phyloP scores from a whole-genome alignment of 2,888 invertebrate species.

The Helobdella robusta region DNA sequence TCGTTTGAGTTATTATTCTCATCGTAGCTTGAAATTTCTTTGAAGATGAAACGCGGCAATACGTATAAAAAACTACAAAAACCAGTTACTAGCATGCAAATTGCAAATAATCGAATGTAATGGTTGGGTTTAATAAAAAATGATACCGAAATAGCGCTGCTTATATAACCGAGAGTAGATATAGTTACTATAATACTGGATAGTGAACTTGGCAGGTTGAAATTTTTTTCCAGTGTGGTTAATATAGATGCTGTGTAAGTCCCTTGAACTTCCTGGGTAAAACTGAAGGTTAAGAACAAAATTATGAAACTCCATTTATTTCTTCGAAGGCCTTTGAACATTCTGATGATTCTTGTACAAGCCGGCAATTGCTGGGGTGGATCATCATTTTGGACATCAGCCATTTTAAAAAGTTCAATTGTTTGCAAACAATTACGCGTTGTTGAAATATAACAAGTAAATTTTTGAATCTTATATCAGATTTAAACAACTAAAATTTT shows the following conservation, averaged over 20 bases:
- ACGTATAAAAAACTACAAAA: constrained; percentile 51
- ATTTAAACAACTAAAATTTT: too few relatives aligned
- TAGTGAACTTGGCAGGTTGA: constrained; percentile 22
- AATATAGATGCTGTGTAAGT: constrained; percentile 21
- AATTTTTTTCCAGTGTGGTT: constrained; percentile 26
- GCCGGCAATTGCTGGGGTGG: too few relatives aligned
- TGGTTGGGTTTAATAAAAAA: constrained; percentile 18
- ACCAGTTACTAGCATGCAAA: constrained; percentile 22
- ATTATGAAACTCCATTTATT: constrained; percentile 26
- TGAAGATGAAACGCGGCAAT: constrained; percentile 61
- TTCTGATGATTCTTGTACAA: too few relatives aligned
- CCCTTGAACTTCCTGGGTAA: constrained; percentile 24
- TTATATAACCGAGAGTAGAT: constrained; percentile 23
- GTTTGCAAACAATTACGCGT: too few relatives aligned
- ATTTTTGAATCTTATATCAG: too few relatives aligned
- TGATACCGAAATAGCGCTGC: constrained; percentile 13
- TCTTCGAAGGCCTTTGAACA: too few relatives aligned
- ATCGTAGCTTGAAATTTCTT: too few relatives aligned
- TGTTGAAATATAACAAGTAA: too few relatives aligned
- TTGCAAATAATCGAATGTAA: constrained; percentile 23
- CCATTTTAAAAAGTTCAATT: too few relatives aligned
- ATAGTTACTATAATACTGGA: constrained; percentile 21
- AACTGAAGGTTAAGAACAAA: constrained; percentile 16
- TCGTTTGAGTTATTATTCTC: too few relatives aligned
- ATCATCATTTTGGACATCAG: too few relatives aligned